A percentile compares a stretch with the other conserved stretches of the same genome.
phyloP scores from a whole-genome alignment of 2,797 vertebrate species.

The Rhabdomys pumilio region DNA sequence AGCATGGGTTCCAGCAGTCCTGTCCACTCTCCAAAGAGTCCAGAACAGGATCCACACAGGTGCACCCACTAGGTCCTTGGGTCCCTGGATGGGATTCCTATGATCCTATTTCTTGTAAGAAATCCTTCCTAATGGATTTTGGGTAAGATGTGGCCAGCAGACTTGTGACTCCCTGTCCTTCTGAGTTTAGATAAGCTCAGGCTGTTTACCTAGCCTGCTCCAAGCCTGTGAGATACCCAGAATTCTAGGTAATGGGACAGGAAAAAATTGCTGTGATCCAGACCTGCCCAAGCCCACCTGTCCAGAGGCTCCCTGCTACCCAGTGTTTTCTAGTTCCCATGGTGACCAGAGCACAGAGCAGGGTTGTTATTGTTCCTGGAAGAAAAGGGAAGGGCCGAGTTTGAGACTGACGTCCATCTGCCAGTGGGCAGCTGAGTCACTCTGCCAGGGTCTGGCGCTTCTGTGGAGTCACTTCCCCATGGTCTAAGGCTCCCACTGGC shows the following conservation, averaged over 20 bases:
- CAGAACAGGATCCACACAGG: rapidly evolving
- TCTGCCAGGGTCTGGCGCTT: background rate
- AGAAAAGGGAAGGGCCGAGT: constrained; percentile 62
- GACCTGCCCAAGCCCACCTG: constrained; percentile 57
- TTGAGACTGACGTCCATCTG: constrained; percentile 57
- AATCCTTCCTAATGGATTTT: background rate
- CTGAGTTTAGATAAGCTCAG: background rate
- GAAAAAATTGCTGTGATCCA: constrained; percentile 26
- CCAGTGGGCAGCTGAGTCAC: constrained; percentile 73
- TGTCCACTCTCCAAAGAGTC: background rate
- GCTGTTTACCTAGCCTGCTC: constrained; percentile 27
- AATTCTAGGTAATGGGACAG: constrained; percentile 12
- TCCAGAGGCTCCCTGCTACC: constrained; percentile 18
- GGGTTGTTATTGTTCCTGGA: constrained; percentile 72
- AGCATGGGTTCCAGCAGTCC: rapidly evolving
- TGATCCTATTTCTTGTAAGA: constrained; percentile 4
- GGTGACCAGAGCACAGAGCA: constrained; percentile 61
- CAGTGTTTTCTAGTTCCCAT: constrained; percentile 76
- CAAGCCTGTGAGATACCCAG: background rate
- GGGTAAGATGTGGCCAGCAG: background rate
- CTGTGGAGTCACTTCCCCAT: constrained; percentile 43
- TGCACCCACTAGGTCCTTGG: rapidly evolving
- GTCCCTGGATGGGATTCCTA: rapidly evolving
- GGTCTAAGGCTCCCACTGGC: background rate
- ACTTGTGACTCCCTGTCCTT: background rate